A percentile compares a stretch with the other conserved stretches of the same genome.
Evolutionary conservation across 2,888 invertebrate genomes (phyloP).

Genomic region (Oxytorus armatus): DNA sequence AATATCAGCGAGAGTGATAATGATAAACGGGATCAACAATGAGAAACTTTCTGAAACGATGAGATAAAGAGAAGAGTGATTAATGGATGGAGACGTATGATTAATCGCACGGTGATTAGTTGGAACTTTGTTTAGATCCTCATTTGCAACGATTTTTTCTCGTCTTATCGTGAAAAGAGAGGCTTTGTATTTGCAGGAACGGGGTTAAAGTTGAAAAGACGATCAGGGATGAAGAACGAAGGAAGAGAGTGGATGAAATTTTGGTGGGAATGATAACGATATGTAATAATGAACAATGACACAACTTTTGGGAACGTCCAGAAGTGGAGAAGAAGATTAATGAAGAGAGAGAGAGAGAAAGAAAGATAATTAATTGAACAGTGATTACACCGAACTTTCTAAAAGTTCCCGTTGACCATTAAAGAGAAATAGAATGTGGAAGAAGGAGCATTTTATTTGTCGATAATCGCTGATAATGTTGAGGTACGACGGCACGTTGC

Average conservation of each 20-base stretch:
- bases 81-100: background rate
- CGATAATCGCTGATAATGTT: slow-evolving; percentile 67
- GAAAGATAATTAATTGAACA: slow-evolving; percentile 44
- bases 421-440: slow-evolving; percentile 35
- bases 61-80: slow-evolving; percentile 8
- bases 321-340: background rate
- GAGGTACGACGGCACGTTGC: slow-evolving; percentile 72
- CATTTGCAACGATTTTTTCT: background rate
- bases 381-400: slow-evolving; percentile 34
- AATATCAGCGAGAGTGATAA: background rate
- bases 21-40: background rate
- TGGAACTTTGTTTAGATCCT: background rate
- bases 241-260: too few species aligned
- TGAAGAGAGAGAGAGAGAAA: too few species aligned
- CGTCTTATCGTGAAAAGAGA: background rate
- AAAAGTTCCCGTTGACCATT: background rate
- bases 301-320: background rate
- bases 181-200: background rate
- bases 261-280: background rate
- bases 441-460: background rate
- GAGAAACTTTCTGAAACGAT: slow-evolving; percentile 25
- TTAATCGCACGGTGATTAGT: background rate
- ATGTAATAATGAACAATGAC: background rate
- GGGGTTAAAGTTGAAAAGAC: too few species aligned
- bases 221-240: too few species aligned